Evolutionary conservation across 2,888 invertebrate genomes (phyloP).

Genomic region (Omphaloscelis lunosa): DNA sequence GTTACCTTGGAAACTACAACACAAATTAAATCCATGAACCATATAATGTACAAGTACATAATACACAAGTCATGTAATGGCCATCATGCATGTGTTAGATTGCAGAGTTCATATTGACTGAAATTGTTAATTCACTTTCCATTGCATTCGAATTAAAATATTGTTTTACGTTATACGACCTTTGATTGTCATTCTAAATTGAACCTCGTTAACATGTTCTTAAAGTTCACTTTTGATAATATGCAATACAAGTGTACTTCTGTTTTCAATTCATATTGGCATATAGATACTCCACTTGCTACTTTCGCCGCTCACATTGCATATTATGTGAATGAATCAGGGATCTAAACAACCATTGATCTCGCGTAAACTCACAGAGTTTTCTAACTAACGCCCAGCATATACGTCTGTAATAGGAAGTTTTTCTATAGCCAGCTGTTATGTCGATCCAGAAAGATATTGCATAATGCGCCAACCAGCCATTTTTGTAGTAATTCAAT

Average conservation of each 20-base stretch:
- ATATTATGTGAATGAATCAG: slow-evolving; percentile 17
- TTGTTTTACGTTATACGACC: slow-evolving; percentile 9
- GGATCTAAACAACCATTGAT: slow-evolving; percentile 1
- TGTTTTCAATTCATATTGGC: slow-evolving; percentile 27
- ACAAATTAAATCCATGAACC: slow-evolving; percentile 31
- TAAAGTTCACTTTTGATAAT: slow-evolving; percentile 3
- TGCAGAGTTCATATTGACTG: not conserved
- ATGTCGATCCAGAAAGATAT: slow-evolving; percentile 19
- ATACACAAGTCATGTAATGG: not conserved
- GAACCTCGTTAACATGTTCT: rapidly evolving
- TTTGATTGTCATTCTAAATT: not conserved
- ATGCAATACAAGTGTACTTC: slow-evolving; percentile 18
- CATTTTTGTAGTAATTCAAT: slow-evolving; percentile 32
- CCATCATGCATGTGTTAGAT: not conserved
- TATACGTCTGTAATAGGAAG: not conserved
- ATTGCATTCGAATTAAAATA: slow-evolving; percentile 22
- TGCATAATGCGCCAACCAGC: not conserved
- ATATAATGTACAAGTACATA: not conserved
- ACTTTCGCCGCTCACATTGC: slow-evolving; percentile 30
- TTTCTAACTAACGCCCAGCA: not conserved
- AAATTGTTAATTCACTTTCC: slow-evolving; percentile 20
- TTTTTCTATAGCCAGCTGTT: slow-evolving; percentile 4
- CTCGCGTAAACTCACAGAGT: not conserved
- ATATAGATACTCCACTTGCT: slow-evolving; percentile 6
- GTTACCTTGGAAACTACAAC: slow-evolving; percentile 49